phyloP scores from a whole-genome alignment of 2,888 invertebrate genomes.

The Germaria angustata region DNA sequence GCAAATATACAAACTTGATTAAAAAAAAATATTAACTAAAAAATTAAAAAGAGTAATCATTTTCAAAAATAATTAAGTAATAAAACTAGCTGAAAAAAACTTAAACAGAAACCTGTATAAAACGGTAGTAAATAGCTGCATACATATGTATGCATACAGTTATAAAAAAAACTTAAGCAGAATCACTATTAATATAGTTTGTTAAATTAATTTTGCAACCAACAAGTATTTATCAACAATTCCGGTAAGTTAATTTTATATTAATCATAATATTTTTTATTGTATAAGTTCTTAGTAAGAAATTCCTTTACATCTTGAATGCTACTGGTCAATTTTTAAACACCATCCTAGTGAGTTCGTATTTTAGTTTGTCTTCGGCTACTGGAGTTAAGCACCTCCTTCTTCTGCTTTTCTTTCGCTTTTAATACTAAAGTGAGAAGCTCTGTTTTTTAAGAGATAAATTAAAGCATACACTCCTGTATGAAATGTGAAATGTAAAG shows the following conservation, averaged over 20 bases:
- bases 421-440: constrained; percentile 2
- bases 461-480: neutral
- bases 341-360: constrained; percentile 33
- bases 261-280: neutral
- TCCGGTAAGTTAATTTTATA: constrained; percentile 13
- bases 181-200: neutral
- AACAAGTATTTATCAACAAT: neutral
- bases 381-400: constrained; percentile 80
- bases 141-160: neutral
- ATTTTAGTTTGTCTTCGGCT: constrained; percentile 73
- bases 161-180: neutral
- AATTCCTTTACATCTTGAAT: neutral
- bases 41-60: neutral
- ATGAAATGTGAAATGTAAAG: neutral
- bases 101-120: neutral
- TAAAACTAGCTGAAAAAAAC: neutral
- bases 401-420: constrained; percentile 62
- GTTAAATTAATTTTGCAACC: neutral
- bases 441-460: constrained; percentile 15
- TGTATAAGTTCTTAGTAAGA: neutral
- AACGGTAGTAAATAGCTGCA: neutral
- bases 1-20: neutral
- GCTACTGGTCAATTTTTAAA: constrained; percentile 42
- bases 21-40: neutral
- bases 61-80: constrained; percentile 5